Conservation (phyloP, 2,113 vertebrate genomes). For the Junco hyemalis region DNA sequence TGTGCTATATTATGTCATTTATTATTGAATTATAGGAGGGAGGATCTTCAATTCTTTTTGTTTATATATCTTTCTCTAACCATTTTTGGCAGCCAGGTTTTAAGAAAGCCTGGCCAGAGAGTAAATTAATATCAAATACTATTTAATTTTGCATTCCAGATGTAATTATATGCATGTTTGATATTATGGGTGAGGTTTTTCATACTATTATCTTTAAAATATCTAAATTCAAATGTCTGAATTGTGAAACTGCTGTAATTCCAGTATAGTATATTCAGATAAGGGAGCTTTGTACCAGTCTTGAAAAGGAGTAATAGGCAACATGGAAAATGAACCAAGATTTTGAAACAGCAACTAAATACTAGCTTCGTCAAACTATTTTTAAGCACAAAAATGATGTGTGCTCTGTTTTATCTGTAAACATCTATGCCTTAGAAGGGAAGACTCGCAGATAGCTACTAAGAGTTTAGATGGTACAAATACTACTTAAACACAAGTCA, state of each 20-base stretch:
- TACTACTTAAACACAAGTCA: background rate
- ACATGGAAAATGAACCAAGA: background rate
- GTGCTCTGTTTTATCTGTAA: background rate
- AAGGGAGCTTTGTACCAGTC: background rate
- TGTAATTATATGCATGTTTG: slow-evolving; percentile 4
- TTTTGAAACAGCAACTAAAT: background rate
- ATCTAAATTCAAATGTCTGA: background rate
- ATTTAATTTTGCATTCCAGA: slow-evolving; percentile 33
- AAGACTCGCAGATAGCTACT: background rate
- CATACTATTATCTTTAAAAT: background rate
- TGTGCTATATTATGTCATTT: background rate
- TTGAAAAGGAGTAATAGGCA: background rate
- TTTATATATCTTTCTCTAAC: background rate
- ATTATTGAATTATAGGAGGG: background rate
- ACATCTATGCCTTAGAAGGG: background rate
- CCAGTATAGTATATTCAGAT: background rate
- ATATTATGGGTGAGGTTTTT: slow-evolving; percentile 9
- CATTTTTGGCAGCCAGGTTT: slow-evolving; percentile 11
- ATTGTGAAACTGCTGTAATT: background rate
- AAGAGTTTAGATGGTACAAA: background rate
- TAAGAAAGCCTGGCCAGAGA: background rate
- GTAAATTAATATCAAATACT: slow-evolving; percentile 16
- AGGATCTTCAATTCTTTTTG: background rate
- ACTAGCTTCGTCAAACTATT: background rate
- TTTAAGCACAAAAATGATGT: background rate